Evolutionary conservation across 2,113 vertebrate species (phyloP).

Genomic region (Nothobranchius furzeri): DNA sequence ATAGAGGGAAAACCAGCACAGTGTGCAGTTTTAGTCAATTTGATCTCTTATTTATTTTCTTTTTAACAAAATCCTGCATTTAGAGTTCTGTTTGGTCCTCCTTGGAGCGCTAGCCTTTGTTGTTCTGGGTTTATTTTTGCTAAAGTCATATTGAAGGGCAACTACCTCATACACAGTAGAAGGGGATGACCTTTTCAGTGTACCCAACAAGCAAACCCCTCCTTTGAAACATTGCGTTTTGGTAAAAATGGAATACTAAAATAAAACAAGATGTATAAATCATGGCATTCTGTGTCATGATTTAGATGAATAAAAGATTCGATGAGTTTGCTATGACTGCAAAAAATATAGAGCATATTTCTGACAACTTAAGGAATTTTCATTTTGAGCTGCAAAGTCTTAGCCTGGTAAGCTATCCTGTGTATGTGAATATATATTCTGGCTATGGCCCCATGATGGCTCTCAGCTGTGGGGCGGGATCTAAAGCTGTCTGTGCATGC

Average conservation of each 20-base stretch:
- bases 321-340: too few species aligned
- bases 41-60: not conserved
- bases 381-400: too few species aligned
- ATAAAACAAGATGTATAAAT: too few species aligned
- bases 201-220: not conserved
- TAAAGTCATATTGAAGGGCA: not conserved
- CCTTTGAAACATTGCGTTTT: not conserved
- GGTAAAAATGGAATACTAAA: not conserved
- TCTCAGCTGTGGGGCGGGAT: too few species aligned
- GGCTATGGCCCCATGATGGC: too few species aligned
- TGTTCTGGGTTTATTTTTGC: not conserved
- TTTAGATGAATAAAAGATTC: too few species aligned
- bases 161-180: not conserved
- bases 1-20: not conserved
- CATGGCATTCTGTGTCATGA: too few species aligned
- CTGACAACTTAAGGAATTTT: too few species aligned
- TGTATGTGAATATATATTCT: too few species aligned
- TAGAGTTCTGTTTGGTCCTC: not conserved
- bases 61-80: not conserved
- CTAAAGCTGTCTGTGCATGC: too few species aligned
- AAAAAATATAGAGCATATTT: too few species aligned
- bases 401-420: too few species aligned
- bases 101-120: not conserved
- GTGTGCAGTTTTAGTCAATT: not conserved
- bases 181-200: not conserved